Evolutionary conservation across 2,797 vertebrate species (phyloP), one percentile per base, ranked within the genome.

Genomic region (Bradypus variegatus): DNA sequence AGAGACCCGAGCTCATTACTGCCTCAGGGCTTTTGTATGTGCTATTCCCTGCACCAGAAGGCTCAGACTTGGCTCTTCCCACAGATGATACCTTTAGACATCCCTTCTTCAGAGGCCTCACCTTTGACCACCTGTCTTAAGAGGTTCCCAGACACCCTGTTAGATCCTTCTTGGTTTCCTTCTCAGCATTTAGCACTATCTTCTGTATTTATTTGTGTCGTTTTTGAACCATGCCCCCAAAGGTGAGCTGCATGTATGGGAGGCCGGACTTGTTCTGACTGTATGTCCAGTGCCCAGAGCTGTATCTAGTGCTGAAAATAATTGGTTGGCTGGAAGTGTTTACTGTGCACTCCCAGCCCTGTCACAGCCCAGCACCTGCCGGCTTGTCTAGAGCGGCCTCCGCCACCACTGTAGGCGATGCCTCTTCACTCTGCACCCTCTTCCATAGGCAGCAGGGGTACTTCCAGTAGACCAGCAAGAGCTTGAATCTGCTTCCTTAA

Each of bases 401-500:
- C 16, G 6, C 50, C 48, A 12, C 25, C 41, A 62, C 8, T 11
- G 65, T 25, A 53, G 33, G 27, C 38, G 36, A 79, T 25, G 19
- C 38, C 80, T 45, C 12, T 81, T 38, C 41, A 89, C 48, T 48
- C 1, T 1, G 70, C 18, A 64, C 10, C 25, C 53, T 79, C 53
- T 69, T 81, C 50, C 62, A n/a, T 45, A 50, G 53, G 33, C 69
- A 85, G 45, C 36, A 53, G 55, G 13, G 55, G 2, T 36, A n/a
- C 45, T 80, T 81, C 64, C 64, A 58, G 38, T 65, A 23, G 69
- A 33, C 69, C 45, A 92, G 19, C 65, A 62, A 78, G 29, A 89
- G 31, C 81, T 83, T 87, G 58, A 58, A 78, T 48, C 53, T 29
- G 38, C 93, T 82, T 89, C 53, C 75, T 83, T 76, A 88, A 92